phyloP scores from a whole-genome alignment of 1,140 invertebrate species.

The Spodoptera litura region DNA sequence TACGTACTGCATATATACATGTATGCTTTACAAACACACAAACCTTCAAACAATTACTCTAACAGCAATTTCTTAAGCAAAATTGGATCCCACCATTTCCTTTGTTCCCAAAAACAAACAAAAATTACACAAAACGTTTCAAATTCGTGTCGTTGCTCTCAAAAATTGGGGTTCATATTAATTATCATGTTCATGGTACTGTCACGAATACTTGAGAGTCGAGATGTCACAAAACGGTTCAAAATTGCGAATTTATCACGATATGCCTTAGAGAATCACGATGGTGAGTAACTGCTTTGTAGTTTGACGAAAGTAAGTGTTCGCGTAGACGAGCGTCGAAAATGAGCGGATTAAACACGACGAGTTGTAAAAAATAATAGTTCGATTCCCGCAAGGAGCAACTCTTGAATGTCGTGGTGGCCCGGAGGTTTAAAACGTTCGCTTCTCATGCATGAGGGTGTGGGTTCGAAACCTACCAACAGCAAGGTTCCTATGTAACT shows the following conservation, averaged over 20 bases:
- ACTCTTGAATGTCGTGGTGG: no score
- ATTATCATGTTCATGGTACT: conserved; percentile 31
- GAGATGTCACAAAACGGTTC: conserved; percentile 8
- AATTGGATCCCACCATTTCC: no score
- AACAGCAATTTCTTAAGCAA: no score
- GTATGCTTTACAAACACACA: no score
- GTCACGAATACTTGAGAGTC: conserved; percentile 18
- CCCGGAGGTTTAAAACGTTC: no score
- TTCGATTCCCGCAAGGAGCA: no score
- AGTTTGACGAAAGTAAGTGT: conserved; percentile 1
- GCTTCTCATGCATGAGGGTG: no score
- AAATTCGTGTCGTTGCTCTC: conserved; percentile 37
- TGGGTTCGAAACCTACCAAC: no score
- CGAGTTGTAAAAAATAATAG: no score
- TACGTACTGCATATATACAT: no score
- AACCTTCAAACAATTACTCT: no score
- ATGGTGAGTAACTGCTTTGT: neutral
- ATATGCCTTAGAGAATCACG: conserved; percentile 28
- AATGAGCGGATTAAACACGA: neutral
- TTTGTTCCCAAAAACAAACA: neutral
- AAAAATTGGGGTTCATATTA: conserved; percentile 34
- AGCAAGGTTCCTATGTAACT: no score
- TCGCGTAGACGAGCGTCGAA: conserved; percentile 8
- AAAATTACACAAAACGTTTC: conserved; percentile 19
- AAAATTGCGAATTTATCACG: conserved; percentile 34